Evolutionary conservation across 2,113 vertebrate genomes (phyloP), one percentile per base, ranked within the genome.

Genomic region (Sander vitreus): DNA sequence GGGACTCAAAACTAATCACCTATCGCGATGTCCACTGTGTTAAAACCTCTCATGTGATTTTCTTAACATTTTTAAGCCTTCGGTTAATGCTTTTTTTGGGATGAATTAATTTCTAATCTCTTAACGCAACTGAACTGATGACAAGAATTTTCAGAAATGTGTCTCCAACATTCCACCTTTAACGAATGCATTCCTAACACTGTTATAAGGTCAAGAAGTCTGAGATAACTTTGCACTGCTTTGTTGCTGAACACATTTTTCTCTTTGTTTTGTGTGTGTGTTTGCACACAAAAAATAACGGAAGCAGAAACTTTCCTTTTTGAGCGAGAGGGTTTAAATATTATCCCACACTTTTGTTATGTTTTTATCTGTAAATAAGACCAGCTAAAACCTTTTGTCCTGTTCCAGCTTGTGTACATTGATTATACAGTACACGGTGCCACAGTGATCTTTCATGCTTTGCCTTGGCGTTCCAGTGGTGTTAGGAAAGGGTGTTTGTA

Each of bases 381-480:
- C 82, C 78, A 89, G 83, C 84, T 73, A 51, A 84, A 83, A 80
- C 80, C 83, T 81, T 72, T 65, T 81, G 65, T 80, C 73, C 65
- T 75, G 71, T 83, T 74, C 51, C 77, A 84, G 78, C 77, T 82
- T 30, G 79, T 88, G 83, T 91, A 84, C 84, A 25, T 69, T 60
- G 81, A 81, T 48, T 59, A 76, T 80, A 65, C 48, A 70, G 81
- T 80, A 73, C 83, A 85, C 53, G 5, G 85, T 82, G 82, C 85
- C 82, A 85, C 62, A 77, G 75, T 36, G 59, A 84, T 85, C 50
- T 58, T 71, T 86, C 80, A 70, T 73, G 86, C 92, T 92, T 94
- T 87, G 91, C 92, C 90, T 92, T 87, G 84, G 90, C 93, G 80
- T 90, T 92, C 88, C 85, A 85, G 80, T 81, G 74, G 81, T 87